Base-by-base conservation (phyloP, 2,888 invertebrate genomes). In the Plebejus anna region DNA sequence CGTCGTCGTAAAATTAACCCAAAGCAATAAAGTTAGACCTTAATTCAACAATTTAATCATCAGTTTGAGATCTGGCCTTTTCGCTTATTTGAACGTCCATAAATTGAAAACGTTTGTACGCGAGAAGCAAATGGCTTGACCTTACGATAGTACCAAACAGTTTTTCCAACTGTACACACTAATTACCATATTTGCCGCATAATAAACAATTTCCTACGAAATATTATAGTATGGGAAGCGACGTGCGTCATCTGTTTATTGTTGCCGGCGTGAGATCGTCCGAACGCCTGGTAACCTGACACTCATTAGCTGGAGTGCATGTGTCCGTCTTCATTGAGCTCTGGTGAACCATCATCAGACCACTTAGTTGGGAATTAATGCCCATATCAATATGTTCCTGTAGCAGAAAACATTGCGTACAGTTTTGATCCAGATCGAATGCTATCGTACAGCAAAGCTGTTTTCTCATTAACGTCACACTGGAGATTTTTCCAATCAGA, bases 241-340 rank as follows among this genome's bases (percentile, higher is more conserved):
- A 42, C 11, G 47, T 72, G 72, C 72, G 72, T 72, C 72, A 72
- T 47, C 28, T 72, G 72, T 47, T 72, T 66, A 66, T 66, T 42
- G 72, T 72, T 22, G 72, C 22, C 47, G 42, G 72, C 72, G 72
- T 72, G 72, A 72, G 72, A 72, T 22, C 72, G 72, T 4, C 71
- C 4, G 32, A 32, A 1, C 32, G 66, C 13, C 66, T 66, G 72
- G 72, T 72, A 38, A 72, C 47, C 9, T 28, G 47, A 72, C 72
- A 72, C 72, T 42, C 72, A 42, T 47, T 42, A n/a, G 16, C 72
- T 36, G 66, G 66, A 66, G 66, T 66, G 36, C 32, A 66, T 66
- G 32, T 66, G 72, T 47, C 72, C 22, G 42, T 72, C 42, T 72
- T 72, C 42, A 72, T 72, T 47, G 72, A 1, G 16, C 66, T 32